Evolutionary conservation across 2,113 vertebrate genomes (phyloP).

Genomic region (Carlito syrichta): DNA sequence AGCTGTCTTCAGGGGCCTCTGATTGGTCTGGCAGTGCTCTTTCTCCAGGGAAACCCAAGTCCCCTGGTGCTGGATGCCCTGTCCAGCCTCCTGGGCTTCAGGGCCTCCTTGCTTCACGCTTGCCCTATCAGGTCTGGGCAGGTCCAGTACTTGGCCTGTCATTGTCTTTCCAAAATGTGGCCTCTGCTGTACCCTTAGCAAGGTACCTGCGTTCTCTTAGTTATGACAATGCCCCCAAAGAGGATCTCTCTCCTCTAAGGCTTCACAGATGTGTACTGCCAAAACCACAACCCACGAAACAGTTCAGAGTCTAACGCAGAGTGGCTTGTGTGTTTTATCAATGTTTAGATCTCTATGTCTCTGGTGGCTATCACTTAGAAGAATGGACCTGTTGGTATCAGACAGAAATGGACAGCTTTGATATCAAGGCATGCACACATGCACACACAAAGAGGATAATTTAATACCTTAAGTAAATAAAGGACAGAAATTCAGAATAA

Average conservation of each 20-base stretch:
- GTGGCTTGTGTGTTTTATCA: background rate
- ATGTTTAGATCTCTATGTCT: background rate
- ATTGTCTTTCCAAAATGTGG: too few relatives aligned
- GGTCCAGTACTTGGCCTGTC: background rate
- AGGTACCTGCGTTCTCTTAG: background rate
- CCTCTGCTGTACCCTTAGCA: background rate
- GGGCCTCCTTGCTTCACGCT: background rate
- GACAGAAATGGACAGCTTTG: background rate
- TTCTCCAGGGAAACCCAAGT: background rate
- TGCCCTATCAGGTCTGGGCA: background rate
- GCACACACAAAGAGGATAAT: background rate
- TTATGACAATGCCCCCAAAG: background rate
- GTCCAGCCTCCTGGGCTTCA: background rate
- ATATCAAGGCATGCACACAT: accelerated
- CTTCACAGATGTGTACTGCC: background rate
- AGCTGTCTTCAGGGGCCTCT: background rate
- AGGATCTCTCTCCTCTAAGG: background rate
- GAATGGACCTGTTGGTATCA: background rate
- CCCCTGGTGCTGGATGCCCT: too few relatives aligned
- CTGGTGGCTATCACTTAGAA: background rate
- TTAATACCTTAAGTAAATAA: background rate
- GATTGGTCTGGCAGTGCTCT: background rate
- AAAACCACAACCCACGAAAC: background rate
- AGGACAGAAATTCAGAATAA: background rate
- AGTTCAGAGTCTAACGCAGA: background rate